These are phyloP conservation scores for Nomada fucata DNA, from an alignment of 2,888 invertebrate species.

Conservation along the genomic window DNA sequence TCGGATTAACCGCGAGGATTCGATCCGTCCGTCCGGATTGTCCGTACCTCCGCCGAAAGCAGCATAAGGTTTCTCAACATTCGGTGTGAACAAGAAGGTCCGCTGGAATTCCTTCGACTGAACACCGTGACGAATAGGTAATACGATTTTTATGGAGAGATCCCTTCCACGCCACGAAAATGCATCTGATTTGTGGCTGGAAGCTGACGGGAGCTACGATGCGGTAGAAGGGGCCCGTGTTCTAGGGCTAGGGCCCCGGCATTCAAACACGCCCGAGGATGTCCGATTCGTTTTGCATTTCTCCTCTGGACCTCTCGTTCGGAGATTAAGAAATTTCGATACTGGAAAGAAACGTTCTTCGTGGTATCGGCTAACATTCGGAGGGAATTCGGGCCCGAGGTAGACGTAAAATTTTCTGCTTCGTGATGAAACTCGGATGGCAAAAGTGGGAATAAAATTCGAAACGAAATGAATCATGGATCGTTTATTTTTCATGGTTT, in stretches of 20 bases:
- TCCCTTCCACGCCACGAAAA: constrained; percentile 76
- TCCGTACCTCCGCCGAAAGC: neutral
- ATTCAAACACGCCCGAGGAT: constrained; percentile 51
- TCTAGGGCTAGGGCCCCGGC: constrained; percentile 31
- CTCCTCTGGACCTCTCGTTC: constrained; percentile 42
- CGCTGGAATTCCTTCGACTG: constrained; percentile 77
- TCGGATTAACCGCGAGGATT: neutral
- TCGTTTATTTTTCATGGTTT: too few relatives aligned
- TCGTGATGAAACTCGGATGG: neutral
- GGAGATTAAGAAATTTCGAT: constrained; percentile 65
- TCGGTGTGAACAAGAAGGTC: constrained; percentile 43
- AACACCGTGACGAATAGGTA: constrained; percentile 83
- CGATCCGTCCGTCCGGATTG: neutral
- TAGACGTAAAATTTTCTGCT: neutral
- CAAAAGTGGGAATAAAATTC: too few relatives aligned
- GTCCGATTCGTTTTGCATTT: constrained; percentile 67
- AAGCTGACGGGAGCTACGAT: constrained; percentile 18
- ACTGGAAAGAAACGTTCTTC: constrained; percentile 38
- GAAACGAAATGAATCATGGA: too few relatives aligned
- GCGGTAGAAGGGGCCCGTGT: constrained; percentile 50
- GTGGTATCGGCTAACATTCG: constrained; percentile 18
- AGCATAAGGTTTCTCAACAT: constrained; percentile 13
- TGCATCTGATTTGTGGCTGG: constrained; percentile 82
- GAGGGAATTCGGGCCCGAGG: neutral
- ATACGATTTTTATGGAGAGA: constrained; percentile 83